Base-by-base conservation (phyloP, 1,140 invertebrate species). In the fruit fly (Drosophila melanogaster) region DNA sequence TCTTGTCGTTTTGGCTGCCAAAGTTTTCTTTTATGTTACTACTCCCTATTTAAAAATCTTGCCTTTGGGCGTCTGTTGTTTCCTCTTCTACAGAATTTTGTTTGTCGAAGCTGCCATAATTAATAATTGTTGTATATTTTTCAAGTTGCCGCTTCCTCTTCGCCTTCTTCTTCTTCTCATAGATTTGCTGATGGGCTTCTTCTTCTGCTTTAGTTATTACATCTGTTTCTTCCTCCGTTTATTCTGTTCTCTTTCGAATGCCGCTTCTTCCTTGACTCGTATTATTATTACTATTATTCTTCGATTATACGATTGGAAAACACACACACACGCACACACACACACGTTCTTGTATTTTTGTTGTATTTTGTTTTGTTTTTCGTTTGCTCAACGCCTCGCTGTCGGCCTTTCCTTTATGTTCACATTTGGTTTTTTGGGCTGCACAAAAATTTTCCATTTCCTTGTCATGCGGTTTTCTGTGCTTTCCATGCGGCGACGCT, bases 381-480 rank as follows among this genome's bases (percentile, higher is more conserved):
- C 40, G 64, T 47, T 49, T 49, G 40, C 44, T 56, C 49, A 51
- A 51, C 30, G 49, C 49, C 49, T 51, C 15, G 37, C 26, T 56
- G 41, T 66, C 66, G 44, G 51, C 41, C 35, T 60, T 62, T 51
- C 55, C 37, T 61, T 74, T 75, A 46, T 55, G 59, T 75, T 44
- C 43, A 50, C 54, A 53, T 77, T 76, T 76, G 43, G 40, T 60
- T 40, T 57, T 65, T 38, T 47, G 65, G 24, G 51, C 53, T 70
- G 65, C 54, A 70, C 51, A 56, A 56, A 66, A 70, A 70, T 76
- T 75, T 54, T 74, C 51, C 26, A 65, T 76, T 65, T 69, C 54
- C 74, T 77, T 77, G 75, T 77, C 64, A 77, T 77, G 74, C 75
- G 72, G 74, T 61, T 71, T 77, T 70, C 61, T 66, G 75, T 51